Percentiles rank a stretch among this genome's conserved stretches.
phyloP scores from a whole-genome alignment of 2,113 vertebrate species.

The Otocyon megalotis region DNA sequence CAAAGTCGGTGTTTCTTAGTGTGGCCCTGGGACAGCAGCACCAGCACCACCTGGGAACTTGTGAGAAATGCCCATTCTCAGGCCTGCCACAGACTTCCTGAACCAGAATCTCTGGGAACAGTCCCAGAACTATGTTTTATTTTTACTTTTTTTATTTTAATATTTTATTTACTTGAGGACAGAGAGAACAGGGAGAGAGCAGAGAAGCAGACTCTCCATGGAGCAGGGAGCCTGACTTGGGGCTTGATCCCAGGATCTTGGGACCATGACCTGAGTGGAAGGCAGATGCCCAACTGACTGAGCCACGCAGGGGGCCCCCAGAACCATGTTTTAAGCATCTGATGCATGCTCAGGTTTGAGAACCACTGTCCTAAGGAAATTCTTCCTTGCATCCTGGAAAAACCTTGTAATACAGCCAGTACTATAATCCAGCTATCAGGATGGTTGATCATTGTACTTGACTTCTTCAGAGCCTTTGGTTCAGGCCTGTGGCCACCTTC shows the following conservation, averaged over 20 bases:
- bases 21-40: not conserved
- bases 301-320: not conserved
- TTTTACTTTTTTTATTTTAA: too few species aligned
- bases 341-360: not conserved
- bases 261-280: too few species aligned
- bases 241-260: too few species aligned
- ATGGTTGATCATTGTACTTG: not conserved
- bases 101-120: not conserved
- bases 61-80: not conserved
- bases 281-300: too few species aligned
- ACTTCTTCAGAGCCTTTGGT: not conserved
- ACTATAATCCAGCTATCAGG: not conserved
- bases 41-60: not conserved
- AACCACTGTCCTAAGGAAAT: not conserved
- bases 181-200: too few species aligned
- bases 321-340: not conserved
- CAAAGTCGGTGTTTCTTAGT: not conserved
- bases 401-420: not conserved
- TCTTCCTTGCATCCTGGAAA: not conserved
- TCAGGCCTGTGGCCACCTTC: not conserved
- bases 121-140: not conserved
- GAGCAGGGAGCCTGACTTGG: too few species aligned
- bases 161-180: too few species aligned
- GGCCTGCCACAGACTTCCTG: not conserved
- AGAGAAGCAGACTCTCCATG: too few species aligned